Evolutionary conservation across 2,888 invertebrate genomes (phyloP), one percentile per base, ranked within the genome.

Genomic region (Cryptocephalus moraei): DNA sequence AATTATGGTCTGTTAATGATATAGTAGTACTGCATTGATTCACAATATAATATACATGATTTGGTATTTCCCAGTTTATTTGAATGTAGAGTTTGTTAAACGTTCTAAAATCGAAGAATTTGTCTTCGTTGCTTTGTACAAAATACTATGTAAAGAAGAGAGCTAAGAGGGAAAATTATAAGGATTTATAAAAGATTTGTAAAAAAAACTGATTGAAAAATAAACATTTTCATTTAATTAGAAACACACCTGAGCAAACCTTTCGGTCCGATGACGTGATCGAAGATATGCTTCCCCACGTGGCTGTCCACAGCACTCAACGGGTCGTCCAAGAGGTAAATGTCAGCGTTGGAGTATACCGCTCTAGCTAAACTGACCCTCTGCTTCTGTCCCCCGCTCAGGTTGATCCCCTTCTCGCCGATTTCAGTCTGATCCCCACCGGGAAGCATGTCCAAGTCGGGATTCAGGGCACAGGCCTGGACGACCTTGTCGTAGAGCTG

Each of bases 251-350:
- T 66, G 42, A 78, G 59, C 4, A 70, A 32, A 65, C 63, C 36
- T 64, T 68, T 34, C 55, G 62, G 47, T 71, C 72, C 52, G 68
- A 77, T 52, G 22, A 81, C 77, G 47, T 42, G 22, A 4, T 42
- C 42, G 32, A 42, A 42, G 33, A 42, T 42, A 12, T 42, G 42
- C 31, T 42, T 42, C 94, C 95, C 95, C 42, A 96, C 95, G 68
- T 96, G 95, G 10, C 91, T 83, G 70, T 96, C 96, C 1, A 96
- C 95, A 4, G 96, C 95, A 65, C 91, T 91, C 41, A 88, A 73
- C 3, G 96, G 95, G 75, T 97, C 96, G 66, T 97, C 97, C 58
- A 97, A 74, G 62, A 93, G 81, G 69, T 91, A 94, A 52, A 92
- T 76, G 63, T 93, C 92, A 0, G 87, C 79, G 68, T 91, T 81